Evolutionary conservation across 2,113 vertebrate species (phyloP), one percentile per base, ranked within the genome.

Genomic region (Phoenicopterus ruber): DNA sequence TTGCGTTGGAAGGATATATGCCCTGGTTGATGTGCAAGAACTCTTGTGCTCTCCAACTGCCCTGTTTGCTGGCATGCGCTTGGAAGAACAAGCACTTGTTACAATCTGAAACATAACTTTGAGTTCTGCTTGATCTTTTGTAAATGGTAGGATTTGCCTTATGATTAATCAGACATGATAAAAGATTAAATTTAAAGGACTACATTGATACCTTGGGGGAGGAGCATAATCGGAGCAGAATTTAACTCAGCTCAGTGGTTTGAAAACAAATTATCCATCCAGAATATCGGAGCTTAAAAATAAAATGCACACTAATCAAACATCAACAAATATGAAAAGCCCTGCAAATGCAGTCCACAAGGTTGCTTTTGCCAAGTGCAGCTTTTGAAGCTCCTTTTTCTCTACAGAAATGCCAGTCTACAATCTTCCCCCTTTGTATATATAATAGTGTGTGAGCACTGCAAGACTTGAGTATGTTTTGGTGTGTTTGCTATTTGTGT

Each of bases 81-180:
- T 94, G 85, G 82, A 96, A 73, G 92, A 93, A 29, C 40, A 96
- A 74, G 38, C 44, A 61, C 91, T 91, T 97, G 77, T 54, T 95
- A 38, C 74, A 40, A 81, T 50, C 83, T 95, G 40, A 72, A 67
- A 66, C 14, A 5, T 67, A 36, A 36, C 17, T 73, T 80, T 50
- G 50, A 84, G 22, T 49, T 80, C 32, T 83, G n/a, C 32, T 88
- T 74, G 29, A 71, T 81, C 42, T 78, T 61, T 59, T 81, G 11
- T 57, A 67, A 83, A 29, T 55, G 14, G 20, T 59, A 73, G n/a
- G 29, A 50, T 71, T 84, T 79, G 28, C 31, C 42, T 82, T 82
- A 50, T 40, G 32, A 58, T 74, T 86, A 69, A 78, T 65, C 20
- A 84, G 26, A 86, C 18, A 24, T 50, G 2, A 46, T 49, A 31